phyloP scores from a whole-genome alignment of 2,797 vertebrate genomes.

The Chelmon rostratus region DNA sequence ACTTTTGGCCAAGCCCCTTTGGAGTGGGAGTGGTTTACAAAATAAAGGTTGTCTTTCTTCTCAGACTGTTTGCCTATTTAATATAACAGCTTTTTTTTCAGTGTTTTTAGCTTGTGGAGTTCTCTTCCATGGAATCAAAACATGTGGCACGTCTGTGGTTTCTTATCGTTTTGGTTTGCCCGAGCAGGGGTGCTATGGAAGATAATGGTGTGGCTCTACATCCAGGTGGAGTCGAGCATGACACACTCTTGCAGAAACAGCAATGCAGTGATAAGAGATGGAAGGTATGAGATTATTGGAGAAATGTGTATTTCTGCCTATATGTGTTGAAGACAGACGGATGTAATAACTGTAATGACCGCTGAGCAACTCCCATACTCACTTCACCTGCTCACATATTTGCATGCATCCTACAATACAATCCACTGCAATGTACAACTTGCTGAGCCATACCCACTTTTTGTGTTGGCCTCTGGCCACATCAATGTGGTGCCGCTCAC shows the following conservation, averaged over 20 bases:
- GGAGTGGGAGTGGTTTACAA: slow-evolving; percentile 56
- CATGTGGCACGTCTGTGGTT: slow-evolving; percentile 31
- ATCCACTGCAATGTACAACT: background rate
- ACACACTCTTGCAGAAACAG: background rate
- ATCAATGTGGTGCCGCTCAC: background rate
- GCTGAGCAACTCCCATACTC: background rate
- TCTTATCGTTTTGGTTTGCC: slow-evolving; percentile 35
- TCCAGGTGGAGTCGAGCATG: background rate
- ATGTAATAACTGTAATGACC: background rate
- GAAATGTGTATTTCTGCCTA: background rate
- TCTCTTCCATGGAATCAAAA: slow-evolving; percentile 30
- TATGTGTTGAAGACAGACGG: background rate
- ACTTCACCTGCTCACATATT: background rate
- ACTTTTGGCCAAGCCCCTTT: slow-evolving; percentile 54
- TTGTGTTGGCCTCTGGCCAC: background rate
- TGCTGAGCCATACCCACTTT: background rate
- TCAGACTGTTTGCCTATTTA: slow-evolving; percentile 7
- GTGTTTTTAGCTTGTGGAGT: background rate
- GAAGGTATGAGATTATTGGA: background rate
- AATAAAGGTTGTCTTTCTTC: background rate
- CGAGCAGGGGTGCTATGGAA: background rate
- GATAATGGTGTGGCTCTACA: slow-evolving; percentile 12
- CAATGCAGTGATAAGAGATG: background rate
- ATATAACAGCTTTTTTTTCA: background rate
- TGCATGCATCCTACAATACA: background rate